phyloP scores from a whole-genome alignment of 2,797 vertebrate species.

The Lutjanus argentimaculatus region DNA sequence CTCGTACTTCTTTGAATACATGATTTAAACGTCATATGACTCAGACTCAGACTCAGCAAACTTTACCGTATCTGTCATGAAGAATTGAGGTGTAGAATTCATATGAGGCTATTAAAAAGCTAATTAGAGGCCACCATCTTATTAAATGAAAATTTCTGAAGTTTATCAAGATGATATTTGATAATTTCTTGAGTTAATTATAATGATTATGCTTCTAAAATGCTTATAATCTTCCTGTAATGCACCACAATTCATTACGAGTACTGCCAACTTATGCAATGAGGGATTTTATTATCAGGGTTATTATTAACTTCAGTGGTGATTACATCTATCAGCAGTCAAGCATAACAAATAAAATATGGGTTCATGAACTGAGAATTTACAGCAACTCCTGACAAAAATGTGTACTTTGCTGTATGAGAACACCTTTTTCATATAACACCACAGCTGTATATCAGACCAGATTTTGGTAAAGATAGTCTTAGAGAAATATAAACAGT shows the following conservation, averaged over 20 bases:
- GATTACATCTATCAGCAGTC: conserved; percentile 48
- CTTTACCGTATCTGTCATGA: background rate
- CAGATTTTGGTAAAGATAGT: background rate
- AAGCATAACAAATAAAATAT: conserved; percentile 35
- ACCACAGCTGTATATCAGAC: background rate
- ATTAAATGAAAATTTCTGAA: conserved; percentile 31
- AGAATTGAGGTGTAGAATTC: background rate
- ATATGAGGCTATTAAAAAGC: conserved; percentile 22
- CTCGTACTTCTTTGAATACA: background rate
- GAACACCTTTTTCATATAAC: background rate
- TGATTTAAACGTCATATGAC: background rate
- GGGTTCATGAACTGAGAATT: conserved; percentile 25
- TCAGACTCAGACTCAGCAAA: conserved; percentile 6
- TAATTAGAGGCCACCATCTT: conserved; percentile 36
- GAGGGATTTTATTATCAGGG: conserved; percentile 46
- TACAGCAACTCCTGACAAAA: conserved; percentile 19
- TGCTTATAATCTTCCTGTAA: conserved; percentile 33
- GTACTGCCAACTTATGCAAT: conserved; percentile 47
- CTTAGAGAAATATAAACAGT: background rate
- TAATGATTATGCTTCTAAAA: conserved; percentile 31
- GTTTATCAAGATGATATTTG: conserved; percentile 43
- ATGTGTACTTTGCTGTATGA: background rate
- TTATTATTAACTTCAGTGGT: conserved; percentile 55
- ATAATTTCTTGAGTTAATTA: conserved; percentile 35
- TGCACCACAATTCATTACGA: conserved; percentile 48